Evolutionary conservation across 2,888 invertebrate species (phyloP), one percentile per base, ranked within the genome.

Genomic region (Caenorhabditis angaria): DNA sequence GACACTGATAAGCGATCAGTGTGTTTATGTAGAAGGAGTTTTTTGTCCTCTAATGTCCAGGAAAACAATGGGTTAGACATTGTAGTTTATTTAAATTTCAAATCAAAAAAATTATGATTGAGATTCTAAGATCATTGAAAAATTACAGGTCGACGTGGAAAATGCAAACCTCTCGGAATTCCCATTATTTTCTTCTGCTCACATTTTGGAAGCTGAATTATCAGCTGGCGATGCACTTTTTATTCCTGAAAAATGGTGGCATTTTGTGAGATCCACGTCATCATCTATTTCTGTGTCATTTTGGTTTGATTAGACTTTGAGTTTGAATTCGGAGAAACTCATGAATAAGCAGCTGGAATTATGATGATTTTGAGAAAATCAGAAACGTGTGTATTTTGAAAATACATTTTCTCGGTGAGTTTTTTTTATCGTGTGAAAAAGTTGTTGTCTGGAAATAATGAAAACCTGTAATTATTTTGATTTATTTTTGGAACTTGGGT

Each of bases 171-270:
- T 91, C 18, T 89, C 90, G 1, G 89, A 90, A 76, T 94, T 91
- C 90, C 94, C 96, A 0, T 88, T 92, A 54, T 93, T 93, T 70
- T 61, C 62, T 0, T 29, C 58, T n/a, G 57, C 62, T 6, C 48
- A 35, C 1, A 71, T 68, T 12, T 60, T 63, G n/a, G 79, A 77
- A 24, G 73, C 53, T 6, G 35, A 64, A 3, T 89, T 97, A 32
- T 90, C 91, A 80, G 91, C 93, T 0, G 96, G 97, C 0, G 94
- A 97, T 84, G 93, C 95, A 90, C 88, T 99, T 61, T 99, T 93
- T 87, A 94, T 99, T 81, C 99, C 99, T 18, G 92, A 93, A 2
- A 93, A 92, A 87, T 95, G 94, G 93, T 99, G 97, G 97, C 99
- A 99, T 90, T 95, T 93, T 90, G 94, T 99, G 5, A 92, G 92